These are phyloP conservation scores for Centroberyx gerrardi DNA, from an alignment of 2,797 vertebrate species.

Conservation along the genomic window DNA sequence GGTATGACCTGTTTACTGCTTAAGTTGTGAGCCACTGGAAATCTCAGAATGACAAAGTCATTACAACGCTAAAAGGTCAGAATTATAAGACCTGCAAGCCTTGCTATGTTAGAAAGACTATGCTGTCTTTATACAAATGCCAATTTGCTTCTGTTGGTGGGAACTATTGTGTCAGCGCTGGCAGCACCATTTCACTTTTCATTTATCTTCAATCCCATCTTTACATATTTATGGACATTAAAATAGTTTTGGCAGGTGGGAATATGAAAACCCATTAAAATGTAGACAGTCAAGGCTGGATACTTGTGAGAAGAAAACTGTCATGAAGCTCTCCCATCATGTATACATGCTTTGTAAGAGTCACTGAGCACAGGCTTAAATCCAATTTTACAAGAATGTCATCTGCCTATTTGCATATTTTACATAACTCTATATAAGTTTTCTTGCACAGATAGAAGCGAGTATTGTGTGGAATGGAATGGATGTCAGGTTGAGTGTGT, in stretches of 20 bases:
- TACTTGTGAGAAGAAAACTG: too few relatives aligned
- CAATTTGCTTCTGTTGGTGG: constrained; percentile 28
- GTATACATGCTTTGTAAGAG: too few relatives aligned
- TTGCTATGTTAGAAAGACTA: constrained; percentile 3
- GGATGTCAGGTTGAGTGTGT: too few relatives aligned
- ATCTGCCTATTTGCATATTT: too few relatives aligned
- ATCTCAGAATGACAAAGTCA: constrained; percentile 13
- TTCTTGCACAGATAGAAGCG: too few relatives aligned
- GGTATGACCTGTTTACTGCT: too few relatives aligned
- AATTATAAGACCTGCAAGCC: constrained; percentile 12
- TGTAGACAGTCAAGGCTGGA: too few relatives aligned
- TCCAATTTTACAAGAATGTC: too few relatives aligned
- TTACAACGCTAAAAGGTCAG: constrained; percentile 30
- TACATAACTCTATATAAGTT: too few relatives aligned
- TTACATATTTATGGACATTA: constrained; percentile 24
- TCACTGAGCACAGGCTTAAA: too few relatives aligned
- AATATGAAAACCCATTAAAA: constrained; percentile 18
- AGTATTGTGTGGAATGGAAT: too few relatives aligned
- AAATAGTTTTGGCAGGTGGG: constrained; percentile 44
- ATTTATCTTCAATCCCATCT: constrained; percentile 30
- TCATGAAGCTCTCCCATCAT: too few relatives aligned
- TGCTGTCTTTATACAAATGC: constrained; percentile 44
- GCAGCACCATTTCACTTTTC: constrained; percentile 27
- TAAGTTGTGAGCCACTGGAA: background rate
- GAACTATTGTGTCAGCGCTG: constrained; percentile 23